Evolutionary conservation across 2,888 invertebrate genomes (phyloP), one percentile per base, ranked within the genome.

Genomic region (Melinaea menophilus): DNA sequence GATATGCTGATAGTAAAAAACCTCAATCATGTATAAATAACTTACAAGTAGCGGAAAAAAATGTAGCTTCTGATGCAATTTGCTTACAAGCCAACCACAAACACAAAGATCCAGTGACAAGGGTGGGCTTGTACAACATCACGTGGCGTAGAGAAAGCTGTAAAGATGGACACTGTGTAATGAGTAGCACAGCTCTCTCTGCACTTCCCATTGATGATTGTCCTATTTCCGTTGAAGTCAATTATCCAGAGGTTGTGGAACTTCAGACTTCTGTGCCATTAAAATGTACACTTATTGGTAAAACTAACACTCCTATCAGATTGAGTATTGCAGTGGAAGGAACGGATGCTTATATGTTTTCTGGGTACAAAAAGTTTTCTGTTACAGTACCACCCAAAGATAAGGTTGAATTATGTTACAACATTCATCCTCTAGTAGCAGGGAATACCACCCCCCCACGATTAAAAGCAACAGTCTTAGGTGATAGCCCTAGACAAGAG

Each of bases 301-400:
- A 94, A 72, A 94, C 95, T 0, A 90, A 92, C 56, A 92, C 92
- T 65, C 92, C 96, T 48, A 92, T 96, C 64, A 94, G 95, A 67
- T 86, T 97, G 46, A 94, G 93, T 72, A 85, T 96, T 48, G 92
- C 92, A 60, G 94, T 97, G 87, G 96, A 97, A 73, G 94, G 95
- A 5, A 95, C 94, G 65, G 98, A 98, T 81, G 95, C 95, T 51
- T 98, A 98, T 81, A 98, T 98, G 95, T 98, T 97, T 87, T 95
- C 98, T 66, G 98, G 98, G 2, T 97, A 97, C 78, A 98, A 97
- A 87, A 96, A 97, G 92, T 95, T 92, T 71, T 87, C 89, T 47
- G 84, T 93, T 22, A 92, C 92, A 13, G 85, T 93, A 61, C 88
- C 94, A 57, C 95, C 95, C 0, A 91, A 92, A 66, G 93, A 92